phyloP scores from a whole-genome alignment of 2,888 invertebrate genomes.

The Apantesis nais region DNA sequence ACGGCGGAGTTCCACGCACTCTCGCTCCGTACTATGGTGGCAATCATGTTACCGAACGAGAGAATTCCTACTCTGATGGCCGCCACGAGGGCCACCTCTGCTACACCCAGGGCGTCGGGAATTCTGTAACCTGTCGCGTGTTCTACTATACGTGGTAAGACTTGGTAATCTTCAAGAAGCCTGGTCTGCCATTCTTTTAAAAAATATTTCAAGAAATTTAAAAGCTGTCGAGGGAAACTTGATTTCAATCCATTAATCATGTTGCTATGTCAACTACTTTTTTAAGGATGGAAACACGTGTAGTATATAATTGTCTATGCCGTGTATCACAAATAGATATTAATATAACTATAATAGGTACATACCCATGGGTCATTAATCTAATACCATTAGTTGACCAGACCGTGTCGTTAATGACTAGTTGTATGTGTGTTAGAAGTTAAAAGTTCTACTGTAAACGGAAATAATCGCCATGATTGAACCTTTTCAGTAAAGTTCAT shows the following conservation, averaged over 20 bases:
- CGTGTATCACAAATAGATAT: background rate
- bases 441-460: background rate
- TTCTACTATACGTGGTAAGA: too few relatives aligned
- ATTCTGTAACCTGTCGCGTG: too few relatives aligned
- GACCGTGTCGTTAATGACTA: background rate
- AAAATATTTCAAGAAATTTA: too few relatives aligned
- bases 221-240: background rate
- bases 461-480: background rate
- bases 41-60: too few relatives aligned
- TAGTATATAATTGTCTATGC: background rate
- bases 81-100: too few relatives aligned
- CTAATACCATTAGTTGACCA: slow-evolving; percentile 2
- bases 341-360: background rate
- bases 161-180: too few relatives aligned
- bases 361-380: background rate
- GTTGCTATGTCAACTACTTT: background rate
- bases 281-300: background rate
- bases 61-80: too few relatives aligned
- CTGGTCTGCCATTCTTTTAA: too few relatives aligned
- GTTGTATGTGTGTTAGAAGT: background rate
- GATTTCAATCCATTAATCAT: background rate
- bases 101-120: too few relatives aligned
- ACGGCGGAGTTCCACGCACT: too few relatives aligned
- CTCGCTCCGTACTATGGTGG: too few relatives aligned
- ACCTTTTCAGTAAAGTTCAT: background rate